A percentile compares a stretch with the other conserved stretches of the same genome.
Evolutionary conservation across 2,888 invertebrate species (phyloP).

Genomic region (Junonia oenone): DNA sequence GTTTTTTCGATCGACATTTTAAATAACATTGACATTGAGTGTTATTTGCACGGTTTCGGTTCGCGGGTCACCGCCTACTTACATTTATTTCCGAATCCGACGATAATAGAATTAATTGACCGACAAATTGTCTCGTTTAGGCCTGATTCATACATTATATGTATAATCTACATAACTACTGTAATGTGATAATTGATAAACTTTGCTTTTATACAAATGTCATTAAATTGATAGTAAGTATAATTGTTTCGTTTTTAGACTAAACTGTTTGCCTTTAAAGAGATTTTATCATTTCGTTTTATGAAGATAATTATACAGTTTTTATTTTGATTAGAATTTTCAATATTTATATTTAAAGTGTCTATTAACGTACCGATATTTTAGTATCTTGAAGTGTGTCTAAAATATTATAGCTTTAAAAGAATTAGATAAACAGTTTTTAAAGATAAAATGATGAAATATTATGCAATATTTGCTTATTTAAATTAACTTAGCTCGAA

Average conservation of each 20-base stretch:
- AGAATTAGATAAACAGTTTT: background rate
- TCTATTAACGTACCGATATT: no score
- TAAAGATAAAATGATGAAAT: background rate
- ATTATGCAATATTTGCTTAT: background rate
- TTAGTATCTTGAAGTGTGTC: background rate
- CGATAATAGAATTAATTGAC: slow-evolving; percentile 8
- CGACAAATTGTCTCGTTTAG: background rate
- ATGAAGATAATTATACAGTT: no score
- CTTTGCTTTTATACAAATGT: no score
- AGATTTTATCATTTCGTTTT: no score
- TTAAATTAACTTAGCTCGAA: background rate
- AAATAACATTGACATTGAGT: background rate
- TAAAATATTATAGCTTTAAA: background rate
- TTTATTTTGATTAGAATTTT: no score
- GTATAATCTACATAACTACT: background rate
- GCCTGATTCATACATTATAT: background rate
- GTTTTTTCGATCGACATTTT: background rate
- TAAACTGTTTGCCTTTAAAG: no score
- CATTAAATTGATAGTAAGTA: no score
- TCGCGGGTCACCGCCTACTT: slow-evolving; percentile 7
- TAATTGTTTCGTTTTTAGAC: no score
- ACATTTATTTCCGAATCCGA: background rate
- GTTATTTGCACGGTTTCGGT: background rate
- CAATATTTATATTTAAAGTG: no score
- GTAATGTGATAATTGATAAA: no score